Base-by-base conservation (phyloP, 2,797 vertebrate genomes). In the Nasua narica region DNA sequence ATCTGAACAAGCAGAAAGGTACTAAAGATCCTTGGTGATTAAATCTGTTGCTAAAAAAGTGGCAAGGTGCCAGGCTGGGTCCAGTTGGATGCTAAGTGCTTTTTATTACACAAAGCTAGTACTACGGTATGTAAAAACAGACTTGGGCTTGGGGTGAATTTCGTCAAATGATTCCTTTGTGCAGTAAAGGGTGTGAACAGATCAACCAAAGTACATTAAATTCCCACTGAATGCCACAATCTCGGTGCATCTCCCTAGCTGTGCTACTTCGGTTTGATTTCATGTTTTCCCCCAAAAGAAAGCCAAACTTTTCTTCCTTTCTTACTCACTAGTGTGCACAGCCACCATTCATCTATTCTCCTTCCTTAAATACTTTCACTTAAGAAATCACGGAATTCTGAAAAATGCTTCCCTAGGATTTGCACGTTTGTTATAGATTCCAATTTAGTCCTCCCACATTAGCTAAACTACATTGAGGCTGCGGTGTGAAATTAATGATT, bases 81-180 rank as follows among this genome's bases (percentile, higher is more conserved):
- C 99, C 98, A 98, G 98, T 98, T 97, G 98, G 98, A 98, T 98
- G 98, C 98, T 99, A 98, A 99, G 98, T 48, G 97, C 98, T 98
- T 98, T 98, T 99, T 98, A 98, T 89, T 97, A 95, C 97, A 98
- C 96, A 98, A 98, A 98, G 97, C 98, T 97, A 95, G 97, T 97
- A 87, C 97, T 97, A 93, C 46, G 76, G 83, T 96, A 94, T 97
- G 90, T 89, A 97, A 98, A 98, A 98, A 97, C 96, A 98, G 98
- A 97, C 92, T 32, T 7, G 97, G 95, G 94, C 97, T 97, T 94
- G 90, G 97, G 98, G 97, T 96, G 94, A 98, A 98, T 98, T 98
- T 91, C 98, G 97, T 95, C 97, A 90, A 62, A 97, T 96, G 93
- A 96, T 82, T 92, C 96, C 93, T 97, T 95, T 97, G 97, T 96